Evolutionary conservation across 2,113 vertebrate species (phyloP).

Genomic region (Scytalopus superciliaris): DNA sequence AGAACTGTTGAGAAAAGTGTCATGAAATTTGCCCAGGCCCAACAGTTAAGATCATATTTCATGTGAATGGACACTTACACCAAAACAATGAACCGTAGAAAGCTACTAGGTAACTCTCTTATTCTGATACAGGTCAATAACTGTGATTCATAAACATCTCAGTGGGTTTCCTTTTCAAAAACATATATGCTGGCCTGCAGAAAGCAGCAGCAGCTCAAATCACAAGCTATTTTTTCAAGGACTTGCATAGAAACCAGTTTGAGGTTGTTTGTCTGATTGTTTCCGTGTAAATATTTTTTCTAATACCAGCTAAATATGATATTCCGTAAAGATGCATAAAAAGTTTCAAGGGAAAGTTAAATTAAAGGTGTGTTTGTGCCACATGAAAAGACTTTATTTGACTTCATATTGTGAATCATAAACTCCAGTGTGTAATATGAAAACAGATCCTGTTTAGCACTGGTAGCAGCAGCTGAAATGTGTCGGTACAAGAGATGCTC

Average conservation of each 20-base stretch:
- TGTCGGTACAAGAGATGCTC: neutral
- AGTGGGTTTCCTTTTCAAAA: neutral
- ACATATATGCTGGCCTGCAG: neutral
- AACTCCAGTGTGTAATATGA: neutral
- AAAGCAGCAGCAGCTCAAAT: conserved; percentile 9
- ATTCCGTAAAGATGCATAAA: neutral
- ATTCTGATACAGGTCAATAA: conserved; percentile 33
- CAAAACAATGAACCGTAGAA: conserved; percentile 25
- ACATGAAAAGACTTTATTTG: neutral
- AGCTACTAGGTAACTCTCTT: neutral
- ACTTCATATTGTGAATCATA: neutral
- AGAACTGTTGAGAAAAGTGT: neutral
- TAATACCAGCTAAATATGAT: neutral
- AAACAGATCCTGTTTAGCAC: neutral
- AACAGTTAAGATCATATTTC: neutral
- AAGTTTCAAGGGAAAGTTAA: neutral
- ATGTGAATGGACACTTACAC: neutral
- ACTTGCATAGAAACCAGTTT: neutral
- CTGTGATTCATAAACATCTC: conserved; percentile 22
- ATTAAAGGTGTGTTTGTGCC: neutral
- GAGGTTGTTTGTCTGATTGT: neutral
- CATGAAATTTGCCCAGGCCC: conserved; percentile 23
- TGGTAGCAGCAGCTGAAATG: neutral
- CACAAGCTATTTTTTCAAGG: neutral
- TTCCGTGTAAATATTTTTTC: neutral